Conservation (phyloP, 2,888 invertebrate species). For the Yponomeuta malinellus region DNA sequence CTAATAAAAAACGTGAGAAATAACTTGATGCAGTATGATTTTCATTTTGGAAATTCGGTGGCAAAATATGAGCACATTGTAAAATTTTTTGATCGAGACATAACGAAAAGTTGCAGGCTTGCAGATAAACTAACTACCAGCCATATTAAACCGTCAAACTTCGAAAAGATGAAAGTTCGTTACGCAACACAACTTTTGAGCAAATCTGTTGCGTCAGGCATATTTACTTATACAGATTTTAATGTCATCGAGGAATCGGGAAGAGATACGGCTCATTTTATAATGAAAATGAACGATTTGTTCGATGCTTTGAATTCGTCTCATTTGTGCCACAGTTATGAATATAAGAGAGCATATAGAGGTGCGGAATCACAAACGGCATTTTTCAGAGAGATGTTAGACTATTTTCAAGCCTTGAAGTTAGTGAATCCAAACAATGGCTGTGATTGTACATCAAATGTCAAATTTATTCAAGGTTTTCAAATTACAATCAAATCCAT, state of each 20-base stretch:
- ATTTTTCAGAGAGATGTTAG: slow-evolving; percentile 22
- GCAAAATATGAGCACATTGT: slow-evolving; percentile 31
- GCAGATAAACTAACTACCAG: slow-evolving; percentile 31
- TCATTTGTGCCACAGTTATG: slow-evolving; percentile 10
- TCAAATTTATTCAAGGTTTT: slow-evolving; percentile 12
- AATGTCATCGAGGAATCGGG: slow-evolving; percentile 19
- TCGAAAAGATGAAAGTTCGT: slow-evolving; percentile 28
- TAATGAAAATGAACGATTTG: slow-evolving; percentile 23
- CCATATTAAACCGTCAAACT: slow-evolving; percentile 29
- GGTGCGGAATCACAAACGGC: slow-evolving; percentile 18
- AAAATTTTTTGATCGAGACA: slow-evolving; percentile 27
- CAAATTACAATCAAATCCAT: background rate
- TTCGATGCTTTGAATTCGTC: slow-evolving; percentile 25
- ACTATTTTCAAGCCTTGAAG: slow-evolving; percentile 21
- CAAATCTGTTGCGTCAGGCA: slow-evolving; percentile 29
- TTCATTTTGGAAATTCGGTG: slow-evolving; percentile 25
- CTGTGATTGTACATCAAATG: slow-evolving; percentile 15
- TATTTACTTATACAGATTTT: slow-evolving; percentile 23
- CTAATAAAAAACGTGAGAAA: slow-evolving; percentile 30
- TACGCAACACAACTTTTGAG: slow-evolving; percentile 33
- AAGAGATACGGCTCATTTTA: slow-evolving; percentile 21
- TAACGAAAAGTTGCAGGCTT: slow-evolving; percentile 22
- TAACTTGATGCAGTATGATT: slow-evolving; percentile 28
- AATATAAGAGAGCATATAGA: slow-evolving; percentile 20
- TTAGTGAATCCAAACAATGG: slow-evolving; percentile 17